Evolutionary conservation across 2,797 vertebrate genomes (phyloP), one percentile per base, ranked within the genome.

Genomic region (Pantherophis alleghaniensis): DNA sequence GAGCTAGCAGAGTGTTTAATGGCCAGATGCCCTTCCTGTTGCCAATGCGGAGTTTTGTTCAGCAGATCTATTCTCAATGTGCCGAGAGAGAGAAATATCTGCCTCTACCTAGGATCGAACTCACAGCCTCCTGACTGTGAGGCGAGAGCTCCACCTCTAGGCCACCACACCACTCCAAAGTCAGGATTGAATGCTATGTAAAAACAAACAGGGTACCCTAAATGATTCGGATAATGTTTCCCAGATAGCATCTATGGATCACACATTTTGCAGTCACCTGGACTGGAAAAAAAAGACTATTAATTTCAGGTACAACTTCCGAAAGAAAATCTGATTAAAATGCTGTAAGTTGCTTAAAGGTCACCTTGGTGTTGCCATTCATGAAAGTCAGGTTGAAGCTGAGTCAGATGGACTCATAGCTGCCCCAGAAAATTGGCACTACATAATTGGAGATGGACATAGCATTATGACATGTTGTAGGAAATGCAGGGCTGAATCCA

Each of bases 151-250:
- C 51, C 51, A 53, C 9, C 51, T 53, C 51, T 53, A 53, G 51
- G 51, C 51, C 51, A 53, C 51, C 51, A 10, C 51, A 53, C 51
- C 51, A 53, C 7, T 53, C 51, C 9, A 9, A 89, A 92, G 63
- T 24, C 88, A 1, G 59, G 37, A 57, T n/a, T 89, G 92, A 95
- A 91, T 86, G 51, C 92, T 96, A 69, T 89, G 20, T 87, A 92
- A 94, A 96, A 96, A 97, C 93, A 95, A 96, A 88, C 61, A 69
- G 95, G 94, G 90, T 93, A 94, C 94, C 91, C 88, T 92, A 66
- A 90, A 92, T 1, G 2, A 91, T 93, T 96, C 94, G 94, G 3
- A 94, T 92, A 6, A 2, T 94, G 92, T 90, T 95, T 93, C 28
- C 32, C 95, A 57, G 66, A 90, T 89, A 79, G 79, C 37, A 93